phyloP scores from a whole-genome alignment of 2,797 vertebrate species.

The Sparus aurata region DNA sequence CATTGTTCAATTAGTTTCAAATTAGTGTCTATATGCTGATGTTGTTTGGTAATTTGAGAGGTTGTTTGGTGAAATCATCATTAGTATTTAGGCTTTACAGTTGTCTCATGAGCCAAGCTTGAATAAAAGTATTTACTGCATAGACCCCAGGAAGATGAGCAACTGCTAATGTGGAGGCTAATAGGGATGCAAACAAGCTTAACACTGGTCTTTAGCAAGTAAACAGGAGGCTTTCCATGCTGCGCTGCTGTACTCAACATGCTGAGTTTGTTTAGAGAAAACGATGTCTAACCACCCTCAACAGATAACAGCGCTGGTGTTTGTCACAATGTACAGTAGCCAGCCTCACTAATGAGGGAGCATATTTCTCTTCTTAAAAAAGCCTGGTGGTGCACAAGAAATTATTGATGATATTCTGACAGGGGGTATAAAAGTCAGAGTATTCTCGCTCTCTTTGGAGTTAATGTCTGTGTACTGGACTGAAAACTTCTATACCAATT shows the following conservation, averaged over 20 bases:
- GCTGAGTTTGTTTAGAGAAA: constrained; percentile 30
- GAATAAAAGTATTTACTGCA: neutral
- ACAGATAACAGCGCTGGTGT: constrained; percentile 2
- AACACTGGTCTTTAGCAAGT: constrained; percentile 15
- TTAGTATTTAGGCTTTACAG: neutral
- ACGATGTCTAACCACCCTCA: constrained; percentile 10
- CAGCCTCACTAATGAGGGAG: constrained; percentile 47
- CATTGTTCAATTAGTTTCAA: neutral
- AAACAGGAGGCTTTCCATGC: constrained; percentile 24
- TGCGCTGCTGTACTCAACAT: constrained; percentile 34
- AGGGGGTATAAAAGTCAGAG: neutral
- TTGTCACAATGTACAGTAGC: constrained; percentile 17
- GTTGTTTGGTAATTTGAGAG: neutral
- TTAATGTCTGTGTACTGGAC: neutral
- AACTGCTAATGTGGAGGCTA: constrained; percentile 2
- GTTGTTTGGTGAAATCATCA: neutral
- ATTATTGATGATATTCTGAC: constrained; percentile 38
- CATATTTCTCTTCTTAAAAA: neutral
- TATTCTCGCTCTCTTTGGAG: constrained; percentile 11
- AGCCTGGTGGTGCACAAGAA: neutral
- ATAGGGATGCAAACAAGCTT: constrained; percentile 26
- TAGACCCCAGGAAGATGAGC: constrained; percentile 19
- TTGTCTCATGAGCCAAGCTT: neutral
- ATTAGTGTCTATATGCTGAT: neutral
- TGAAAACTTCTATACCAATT: constrained; percentile 2